phyloP scores from a whole-genome alignment of 2,113 vertebrate genomes.

The Anarhynchus alexandrinus region DNA sequence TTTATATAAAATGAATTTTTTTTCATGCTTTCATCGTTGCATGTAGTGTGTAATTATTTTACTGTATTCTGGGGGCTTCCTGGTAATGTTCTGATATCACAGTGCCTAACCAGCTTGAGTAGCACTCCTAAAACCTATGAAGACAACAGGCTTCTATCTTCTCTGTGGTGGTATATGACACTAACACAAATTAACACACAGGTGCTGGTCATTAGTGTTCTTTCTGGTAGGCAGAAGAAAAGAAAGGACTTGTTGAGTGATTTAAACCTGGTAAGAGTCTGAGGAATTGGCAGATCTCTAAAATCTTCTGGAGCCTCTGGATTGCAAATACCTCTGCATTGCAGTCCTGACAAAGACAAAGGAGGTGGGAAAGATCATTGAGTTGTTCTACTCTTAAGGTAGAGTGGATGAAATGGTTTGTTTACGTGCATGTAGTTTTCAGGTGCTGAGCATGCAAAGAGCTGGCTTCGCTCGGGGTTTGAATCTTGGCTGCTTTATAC shows the following conservation, averaged over 20 bases:
- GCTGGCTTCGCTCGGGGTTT: neutral
- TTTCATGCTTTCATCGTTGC: neutral
- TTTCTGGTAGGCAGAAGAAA: neutral
- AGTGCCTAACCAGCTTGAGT: neutral
- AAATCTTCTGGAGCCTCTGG: neutral
- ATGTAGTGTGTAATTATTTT: neutral
- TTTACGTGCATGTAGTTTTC: neutral
- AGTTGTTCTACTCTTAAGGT: neutral
- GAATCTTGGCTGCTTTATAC: neutral
- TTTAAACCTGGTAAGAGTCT: neutral
- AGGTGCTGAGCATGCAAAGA: accelerated
- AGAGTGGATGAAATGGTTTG: neutral
- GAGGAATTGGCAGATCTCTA: neutral
- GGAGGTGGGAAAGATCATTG: neutral
- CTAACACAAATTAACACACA: neutral
- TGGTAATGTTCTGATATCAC: neutral
- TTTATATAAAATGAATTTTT: neutral
- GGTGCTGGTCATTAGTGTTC: neutral
- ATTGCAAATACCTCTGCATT: neutral
- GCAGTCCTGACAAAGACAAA: neutral
- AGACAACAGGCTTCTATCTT: neutral
- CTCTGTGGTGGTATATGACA: neutral
- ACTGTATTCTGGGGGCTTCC: neutral
- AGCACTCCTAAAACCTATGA: neutral
- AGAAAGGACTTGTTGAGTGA: neutral